Base-by-base conservation (phyloP, 2,888 invertebrate genomes). In the Corbicula japonica region DNA sequence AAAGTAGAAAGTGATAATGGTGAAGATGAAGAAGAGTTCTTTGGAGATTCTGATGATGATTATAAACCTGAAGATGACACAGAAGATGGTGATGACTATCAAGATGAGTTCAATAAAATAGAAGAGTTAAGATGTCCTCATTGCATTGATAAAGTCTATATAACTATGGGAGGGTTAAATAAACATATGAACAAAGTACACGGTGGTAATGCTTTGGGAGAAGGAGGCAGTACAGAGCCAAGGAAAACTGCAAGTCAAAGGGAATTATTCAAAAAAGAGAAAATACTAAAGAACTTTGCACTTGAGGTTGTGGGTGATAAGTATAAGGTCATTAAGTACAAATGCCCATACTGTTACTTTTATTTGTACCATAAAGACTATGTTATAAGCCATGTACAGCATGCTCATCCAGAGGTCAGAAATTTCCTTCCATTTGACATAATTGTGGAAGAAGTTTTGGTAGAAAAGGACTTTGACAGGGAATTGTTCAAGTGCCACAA, bases 281-380 rank as follows among this genome's bases (percentile, higher is more conserved):
- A 21, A 46, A 46, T 46, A 21, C 21, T 21, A 15, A 46, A 15
- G 5, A 21, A 46, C 46, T 21, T 18, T 18, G 18, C 4, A 21
- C 18, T 46, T 15, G 21, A 46, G 15, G 18, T 46, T 46, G 21
- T 21, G 21, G 18, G 18, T 15, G 18, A 46, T 21, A 46, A 4
- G 46, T 46, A 21, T 15, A 46, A 15, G 46, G 4, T 8, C 46
- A 41, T 18, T 35, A 58, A 21, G 35, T 58, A 35, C 38, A 58
- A 58, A 30, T 58, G 58, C 21, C 58, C 58, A 58, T 58, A 21
- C 38, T 58, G 58, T 58, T 34, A 34, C 4, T 58, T 58, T 35
- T 58, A 28, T 58, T 58, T 58, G 21, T 18, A 35, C 32, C 58
- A 58, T 21, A 58, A 28, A 35, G 58, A 58, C 15, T 58, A 58